Evolutionary conservation across 2,113 vertebrate genomes (phyloP).

Genomic region (Lagenorhynchus albirostris): DNA sequence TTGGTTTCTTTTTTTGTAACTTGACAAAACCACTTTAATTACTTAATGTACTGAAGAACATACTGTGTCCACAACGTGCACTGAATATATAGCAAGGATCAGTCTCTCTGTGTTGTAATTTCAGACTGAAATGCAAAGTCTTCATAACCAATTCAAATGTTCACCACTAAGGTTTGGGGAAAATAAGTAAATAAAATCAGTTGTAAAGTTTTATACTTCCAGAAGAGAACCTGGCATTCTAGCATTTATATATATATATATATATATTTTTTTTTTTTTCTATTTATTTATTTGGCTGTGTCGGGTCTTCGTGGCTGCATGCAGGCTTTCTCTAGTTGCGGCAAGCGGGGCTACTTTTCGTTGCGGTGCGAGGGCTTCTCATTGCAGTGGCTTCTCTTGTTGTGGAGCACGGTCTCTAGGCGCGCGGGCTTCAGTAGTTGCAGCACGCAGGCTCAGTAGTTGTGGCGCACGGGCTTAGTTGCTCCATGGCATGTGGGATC

Average conservation of each 20-base stretch:
- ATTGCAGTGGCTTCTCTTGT: no score
- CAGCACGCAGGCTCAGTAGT: no score
- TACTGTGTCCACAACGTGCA: slow-evolving; percentile 13
- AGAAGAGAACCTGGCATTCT: background rate
- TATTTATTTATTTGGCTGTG: no score
- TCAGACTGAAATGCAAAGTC: slow-evolving; percentile 60
- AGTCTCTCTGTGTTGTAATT: slow-evolving; percentile 59
- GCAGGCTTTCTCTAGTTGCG: no score
- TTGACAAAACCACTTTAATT: background rate
- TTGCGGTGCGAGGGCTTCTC: no score
- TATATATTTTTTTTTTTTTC: no score
- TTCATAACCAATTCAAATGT: slow-evolving; percentile 67
- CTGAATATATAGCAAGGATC: background rate
- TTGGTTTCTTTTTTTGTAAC: background rate
- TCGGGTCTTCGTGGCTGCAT: no score
- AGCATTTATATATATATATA: background rate
- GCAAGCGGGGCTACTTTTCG: no score
- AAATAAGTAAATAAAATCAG: slow-evolving; percentile 51
- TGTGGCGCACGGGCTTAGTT: no score
- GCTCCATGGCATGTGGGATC: no score
- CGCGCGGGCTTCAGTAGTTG: no score
- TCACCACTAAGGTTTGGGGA: slow-evolving; percentile 30
- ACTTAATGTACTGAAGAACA: slow-evolving; percentile 62
- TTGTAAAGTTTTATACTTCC: slow-evolving; percentile 46
- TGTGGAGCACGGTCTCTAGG: no score